Evolutionary conservation across 2,797 vertebrate species (phyloP), one percentile per base, ranked within the genome.

Genomic region (Psittacula echo): DNA sequence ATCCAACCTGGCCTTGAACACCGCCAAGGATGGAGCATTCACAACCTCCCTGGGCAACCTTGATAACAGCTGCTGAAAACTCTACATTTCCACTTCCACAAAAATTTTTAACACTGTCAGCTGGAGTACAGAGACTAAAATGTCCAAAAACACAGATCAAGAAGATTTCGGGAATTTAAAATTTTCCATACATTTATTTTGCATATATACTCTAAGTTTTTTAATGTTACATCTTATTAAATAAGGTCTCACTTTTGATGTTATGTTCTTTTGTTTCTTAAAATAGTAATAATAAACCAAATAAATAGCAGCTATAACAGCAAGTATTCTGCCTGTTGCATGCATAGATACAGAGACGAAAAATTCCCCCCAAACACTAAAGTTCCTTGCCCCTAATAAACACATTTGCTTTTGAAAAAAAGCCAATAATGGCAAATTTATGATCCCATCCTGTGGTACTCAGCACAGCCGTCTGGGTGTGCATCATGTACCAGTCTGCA

Each of bases 281-380:
- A 76, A 87, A 7, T 27, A 78, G 4, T 37, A 79, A 7, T 42
- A 60, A 61, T 8, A 74, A 60, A 6, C 12, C 5, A 80, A 83
- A 44, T 32, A 83, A 42, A 6, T 44, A 53, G 6, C 30, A 10
- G 12, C 7, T 32, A 61, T 41, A 9, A 14, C 11, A 58, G 20
- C n/a, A 56, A 58, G 50, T 70, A 39, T n/a, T 79, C 20, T 76
- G n/a, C 39, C 21, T 61, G 32, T 50, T 70, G 8, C 5, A 45
- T 1, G 1, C 20, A 41, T 30, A 87, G 8, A 17, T 71, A 77
- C 61, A 24, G n/a, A 62, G 7, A 87, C 26, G 3, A 84, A 79
- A 66, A 32, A 8, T 44, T 47, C 4, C 17, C 3, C 12, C 9
- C 2, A 2, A 2, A 11, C 6, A n/a, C 32, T 44, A 14, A 34